Conservation (phyloP, 1,140 invertebrate species). For the Lordiphosa mommai region DNA sequence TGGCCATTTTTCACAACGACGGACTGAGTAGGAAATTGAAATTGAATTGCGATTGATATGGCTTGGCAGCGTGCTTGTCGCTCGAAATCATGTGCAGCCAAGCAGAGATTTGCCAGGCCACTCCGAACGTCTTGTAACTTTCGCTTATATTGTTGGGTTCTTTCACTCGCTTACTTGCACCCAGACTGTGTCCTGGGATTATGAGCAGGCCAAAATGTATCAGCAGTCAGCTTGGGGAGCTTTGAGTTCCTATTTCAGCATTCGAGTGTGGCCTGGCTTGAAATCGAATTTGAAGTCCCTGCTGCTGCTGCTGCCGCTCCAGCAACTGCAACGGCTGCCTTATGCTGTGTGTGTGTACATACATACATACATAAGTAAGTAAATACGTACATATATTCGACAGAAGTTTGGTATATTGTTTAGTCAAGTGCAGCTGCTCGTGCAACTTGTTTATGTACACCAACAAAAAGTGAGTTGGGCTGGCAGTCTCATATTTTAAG, state of each 20-base stretch:
- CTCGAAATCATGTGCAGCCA: constrained; percentile 60
- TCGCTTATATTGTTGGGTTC: constrained; percentile 60
- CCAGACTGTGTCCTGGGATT: constrained; percentile 14
- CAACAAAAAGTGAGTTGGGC: too few relatives aligned
- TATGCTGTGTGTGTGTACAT: constrained; percentile 10
- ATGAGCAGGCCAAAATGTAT: constrained; percentile 38
- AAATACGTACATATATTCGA: constrained; percentile 12
- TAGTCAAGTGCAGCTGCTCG: constrained; percentile 69
- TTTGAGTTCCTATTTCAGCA: constrained; percentile 10
- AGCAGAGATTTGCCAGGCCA: constrained; percentile 41
- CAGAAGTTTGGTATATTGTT: constrained; percentile 60
- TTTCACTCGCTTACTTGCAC: background rate
- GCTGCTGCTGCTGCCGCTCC: background rate
- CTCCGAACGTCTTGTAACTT: constrained; percentile 49
- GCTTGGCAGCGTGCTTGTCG: constrained; percentile 74
- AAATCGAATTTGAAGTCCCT: constrained; percentile 63
- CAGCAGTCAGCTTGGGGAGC: constrained; percentile 20
- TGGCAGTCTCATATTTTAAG: too few relatives aligned
- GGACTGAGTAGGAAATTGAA: constrained; percentile 62
- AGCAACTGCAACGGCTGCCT: background rate
- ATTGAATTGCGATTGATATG: constrained; percentile 77
- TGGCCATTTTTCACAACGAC: constrained; percentile 69
- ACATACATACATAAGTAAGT: constrained; percentile 7
- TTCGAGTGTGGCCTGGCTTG: constrained; percentile 42
- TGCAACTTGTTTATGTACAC: constrained; percentile 61